Evolutionary conservation across 1,140 invertebrate species (phyloP).

Genomic region (Hycleus cichorii): DNA sequence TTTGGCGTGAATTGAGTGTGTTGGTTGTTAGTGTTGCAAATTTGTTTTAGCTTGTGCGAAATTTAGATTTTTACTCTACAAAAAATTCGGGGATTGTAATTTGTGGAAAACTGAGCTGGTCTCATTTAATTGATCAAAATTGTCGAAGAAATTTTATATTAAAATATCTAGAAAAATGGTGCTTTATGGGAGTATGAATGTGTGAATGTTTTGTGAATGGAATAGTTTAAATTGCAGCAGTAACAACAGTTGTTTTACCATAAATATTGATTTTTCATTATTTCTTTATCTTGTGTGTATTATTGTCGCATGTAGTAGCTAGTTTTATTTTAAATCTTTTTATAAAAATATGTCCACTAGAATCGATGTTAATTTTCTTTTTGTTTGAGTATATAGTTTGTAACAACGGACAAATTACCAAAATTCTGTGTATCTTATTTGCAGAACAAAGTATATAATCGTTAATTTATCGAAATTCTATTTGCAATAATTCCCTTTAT

Average conservation of each 20-base stretch:
- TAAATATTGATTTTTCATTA: not conserved
- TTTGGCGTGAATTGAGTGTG: not conserved
- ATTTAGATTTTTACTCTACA: too few relatives aligned
- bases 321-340: not conserved
- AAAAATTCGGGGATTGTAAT: not conserved
- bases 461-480: slow-evolving; percentile 22
- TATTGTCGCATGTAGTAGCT: not conserved
- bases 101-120: not conserved
- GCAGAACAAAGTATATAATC: slow-evolving; percentile 27
- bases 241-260: slow-evolving; percentile 12
- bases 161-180: not conserved
- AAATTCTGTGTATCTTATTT: slow-evolving; percentile 30
- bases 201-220: not conserved
- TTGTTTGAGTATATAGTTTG: slow-evolving; percentile 27
- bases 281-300: not conserved
- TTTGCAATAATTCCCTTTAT: not conserved
- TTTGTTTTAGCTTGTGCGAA: not conserved
- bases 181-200: not conserved
- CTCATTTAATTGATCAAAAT: not conserved
- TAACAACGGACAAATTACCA: slow-evolving; percentile 26
- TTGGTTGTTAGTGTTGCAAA: slow-evolving; percentile 28
- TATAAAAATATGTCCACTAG: too few relatives aligned
- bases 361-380: slow-evolving; percentile 14
- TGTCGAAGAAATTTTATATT: not conserved
- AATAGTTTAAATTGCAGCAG: slow-evolving; percentile 8